Evolutionary conservation across 2,888 invertebrate genomes (phyloP).

Genomic region (Lucinisca nassula): DNA sequence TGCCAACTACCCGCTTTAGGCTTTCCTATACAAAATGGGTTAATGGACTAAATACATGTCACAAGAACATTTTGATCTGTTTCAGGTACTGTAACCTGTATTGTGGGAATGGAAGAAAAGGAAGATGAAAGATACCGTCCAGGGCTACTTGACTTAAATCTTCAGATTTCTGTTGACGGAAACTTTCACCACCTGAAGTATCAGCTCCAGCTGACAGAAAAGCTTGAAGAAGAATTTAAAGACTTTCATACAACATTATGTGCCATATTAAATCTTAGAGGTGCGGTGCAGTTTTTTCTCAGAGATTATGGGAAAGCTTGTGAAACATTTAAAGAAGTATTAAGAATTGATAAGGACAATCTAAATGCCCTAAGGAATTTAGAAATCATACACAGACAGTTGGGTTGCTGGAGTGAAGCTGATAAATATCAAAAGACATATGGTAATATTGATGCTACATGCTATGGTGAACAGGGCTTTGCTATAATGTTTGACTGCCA

Average conservation of each 20-base stretch:
- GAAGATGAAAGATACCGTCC: background rate
- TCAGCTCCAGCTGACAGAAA: background rate
- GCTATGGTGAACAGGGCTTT: background rate
- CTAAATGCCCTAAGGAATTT: background rate
- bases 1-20: too few relatives aligned
- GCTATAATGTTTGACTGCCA: slow-evolving; percentile 6
- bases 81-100: too few relatives aligned
- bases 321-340: background rate
- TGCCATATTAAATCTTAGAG: background rate
- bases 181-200: background rate
- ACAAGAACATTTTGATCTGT: too few relatives aligned
- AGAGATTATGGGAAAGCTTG: background rate
- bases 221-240: background rate
- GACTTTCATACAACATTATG: background rate
- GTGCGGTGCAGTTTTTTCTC: background rate
- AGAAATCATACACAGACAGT: background rate
- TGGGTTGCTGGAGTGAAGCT: background rate
- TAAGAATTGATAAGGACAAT: background rate
- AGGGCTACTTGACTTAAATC: background rate
- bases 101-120: background rate
- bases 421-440: background rate
- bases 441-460: background rate
- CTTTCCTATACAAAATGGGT: too few relatives aligned
- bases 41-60: too few relatives aligned
- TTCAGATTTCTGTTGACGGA: background rate